These are phyloP conservation scores for Sebastes miniatus DNA, from an alignment of 2,797 vertebrate species.

Conservation along the genomic window DNA sequence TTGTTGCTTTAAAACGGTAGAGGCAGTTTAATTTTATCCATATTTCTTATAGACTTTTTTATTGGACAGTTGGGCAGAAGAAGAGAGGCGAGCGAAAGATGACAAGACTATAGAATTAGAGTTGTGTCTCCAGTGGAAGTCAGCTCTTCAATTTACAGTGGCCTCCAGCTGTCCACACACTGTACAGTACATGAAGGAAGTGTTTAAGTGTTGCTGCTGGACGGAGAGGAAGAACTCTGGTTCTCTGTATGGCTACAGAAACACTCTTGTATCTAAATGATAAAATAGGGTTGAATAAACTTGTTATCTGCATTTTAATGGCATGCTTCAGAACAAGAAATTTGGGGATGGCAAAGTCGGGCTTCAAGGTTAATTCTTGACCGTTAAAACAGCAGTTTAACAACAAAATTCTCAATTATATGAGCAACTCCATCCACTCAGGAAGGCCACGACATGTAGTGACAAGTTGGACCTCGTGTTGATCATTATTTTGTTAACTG, in stretches of 20 bases:
- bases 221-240: not conserved
- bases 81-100: not conserved
- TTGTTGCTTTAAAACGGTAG: not conserved
- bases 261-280: not conserved
- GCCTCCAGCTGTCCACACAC: not conserved
- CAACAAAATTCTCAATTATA: too few relatives aligned
- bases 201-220: not conserved
- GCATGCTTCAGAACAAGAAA: not conserved
- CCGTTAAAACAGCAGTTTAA: too few relatives aligned
- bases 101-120: not conserved
- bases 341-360: rapidly evolving
- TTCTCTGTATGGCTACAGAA: not conserved
- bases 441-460: too few relatives aligned
- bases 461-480: too few relatives aligned
- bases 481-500: too few relatives aligned
- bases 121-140: not conserved
- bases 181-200: not conserved
- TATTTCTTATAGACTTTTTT: not conserved
- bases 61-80: not conserved
- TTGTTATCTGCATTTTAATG: not conserved
- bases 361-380: not conserved
- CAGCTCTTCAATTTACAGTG: not conserved
- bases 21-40: not conserved
- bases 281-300: not conserved
- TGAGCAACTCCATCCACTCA: too few relatives aligned